A percentile compares a stretch with the other conserved stretches of the same genome.
Conservation (phyloP, 2,888 invertebrate genomes). For the Clivina fossor region DNA sequence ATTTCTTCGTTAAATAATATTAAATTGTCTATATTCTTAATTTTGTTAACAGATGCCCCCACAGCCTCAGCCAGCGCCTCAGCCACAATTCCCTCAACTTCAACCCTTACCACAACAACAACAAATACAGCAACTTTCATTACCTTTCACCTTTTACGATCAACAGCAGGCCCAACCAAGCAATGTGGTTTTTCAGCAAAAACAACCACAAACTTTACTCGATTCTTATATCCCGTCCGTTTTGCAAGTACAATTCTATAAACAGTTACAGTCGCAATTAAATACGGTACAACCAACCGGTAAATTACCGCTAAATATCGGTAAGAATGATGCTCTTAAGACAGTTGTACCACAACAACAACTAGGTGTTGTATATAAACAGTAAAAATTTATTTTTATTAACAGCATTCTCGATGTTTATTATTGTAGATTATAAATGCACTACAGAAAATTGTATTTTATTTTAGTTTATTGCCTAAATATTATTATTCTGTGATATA, state of each 20-base stretch:
- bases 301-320: background rate
- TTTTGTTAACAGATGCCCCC: constrained; percentile 7
- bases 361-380: too few species aligned
- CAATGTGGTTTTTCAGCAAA: constrained; percentile 40
- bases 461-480: constrained; percentile 38
- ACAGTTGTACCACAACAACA: too few species aligned
- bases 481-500: constrained; percentile 5
- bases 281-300: constrained; percentile 11
- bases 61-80: constrained; percentile 27
- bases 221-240: constrained; percentile 57
- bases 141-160: background rate
- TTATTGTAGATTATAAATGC: background rate
- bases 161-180: constrained; percentile 38
- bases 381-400: too few species aligned
- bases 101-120: constrained; percentile 18
- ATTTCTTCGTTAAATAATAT: too few species aligned
- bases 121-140: constrained; percentile 5
- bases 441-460: constrained; percentile 7
- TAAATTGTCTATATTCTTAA: too few species aligned
- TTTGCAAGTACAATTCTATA: constrained; percentile 49
- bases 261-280: constrained; percentile 41
- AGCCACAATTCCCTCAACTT: constrained; percentile 27
- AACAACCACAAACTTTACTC: constrained; percentile 54
- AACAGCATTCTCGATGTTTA: too few species aligned
- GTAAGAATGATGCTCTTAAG: constrained; percentile 1